Evolutionary conservation across 1,140 invertebrate genomes (phyloP).

Genomic region (Zaprionus vittiger): DNA sequence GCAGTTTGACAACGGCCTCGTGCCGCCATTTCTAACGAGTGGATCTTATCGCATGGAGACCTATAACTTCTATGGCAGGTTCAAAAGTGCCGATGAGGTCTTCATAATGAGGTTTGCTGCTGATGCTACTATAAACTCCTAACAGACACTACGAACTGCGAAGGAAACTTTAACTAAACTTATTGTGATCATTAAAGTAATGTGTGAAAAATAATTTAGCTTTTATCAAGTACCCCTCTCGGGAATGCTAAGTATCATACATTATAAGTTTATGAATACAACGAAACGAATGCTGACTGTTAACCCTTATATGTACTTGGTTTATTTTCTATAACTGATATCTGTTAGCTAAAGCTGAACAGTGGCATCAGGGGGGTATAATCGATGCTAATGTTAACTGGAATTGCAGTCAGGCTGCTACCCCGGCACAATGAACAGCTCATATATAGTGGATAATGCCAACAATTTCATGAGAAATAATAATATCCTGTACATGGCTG

Average conservation of each 20-base stretch:
- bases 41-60: constrained; percentile 58
- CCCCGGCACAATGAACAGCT: background rate
- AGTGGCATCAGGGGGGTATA: background rate
- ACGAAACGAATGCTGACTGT: no score
- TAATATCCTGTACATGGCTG: constrained; percentile 72
- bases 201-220: background rate
- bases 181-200: background rate
- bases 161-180: background rate
- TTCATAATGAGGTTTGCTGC: constrained; percentile 61
- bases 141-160: no score
- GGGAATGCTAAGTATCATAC: no score
- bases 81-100: constrained; percentile 47
- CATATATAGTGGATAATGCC: constrained; percentile 38
- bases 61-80: constrained; percentile 55
- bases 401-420: background rate
- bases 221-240: background rate
- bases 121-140: constrained; percentile 37
- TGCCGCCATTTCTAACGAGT: constrained; percentile 51
- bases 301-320: no score
- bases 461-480: constrained; percentile 54
- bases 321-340: no score
- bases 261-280: no score
- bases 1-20: constrained; percentile 48
- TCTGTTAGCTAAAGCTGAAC: no score
- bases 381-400: background rate